A percentile compares a stretch with the other conserved stretches of the same genome.
Conservation (phyloP, 2,797 vertebrate genomes). For the Sebastolobus altivelis region DNA sequence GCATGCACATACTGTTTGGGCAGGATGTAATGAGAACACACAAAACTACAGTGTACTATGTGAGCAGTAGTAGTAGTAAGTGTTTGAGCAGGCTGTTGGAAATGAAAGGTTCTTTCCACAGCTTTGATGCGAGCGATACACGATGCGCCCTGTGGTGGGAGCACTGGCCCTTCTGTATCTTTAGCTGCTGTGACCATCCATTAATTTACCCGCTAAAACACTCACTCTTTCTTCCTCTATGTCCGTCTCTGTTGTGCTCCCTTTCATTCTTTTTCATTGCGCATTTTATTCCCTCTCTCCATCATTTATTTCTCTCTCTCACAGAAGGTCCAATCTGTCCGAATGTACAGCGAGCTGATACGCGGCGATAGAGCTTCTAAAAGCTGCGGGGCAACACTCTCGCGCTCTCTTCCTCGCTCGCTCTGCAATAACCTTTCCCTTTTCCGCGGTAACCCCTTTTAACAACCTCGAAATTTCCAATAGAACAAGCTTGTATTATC, state of each 20-base stretch:
- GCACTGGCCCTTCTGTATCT: constrained; percentile 44
- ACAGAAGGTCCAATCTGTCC: constrained; percentile 44
- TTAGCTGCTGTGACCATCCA: constrained; percentile 26
- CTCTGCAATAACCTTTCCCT: constrained; percentile 50
- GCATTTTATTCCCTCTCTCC: constrained; percentile 2
- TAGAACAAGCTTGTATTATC: constrained; percentile 61
- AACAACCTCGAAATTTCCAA: constrained; percentile 62
- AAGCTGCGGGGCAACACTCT: constrained; percentile 49
- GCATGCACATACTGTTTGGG: constrained; percentile 15
- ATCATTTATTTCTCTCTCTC: constrained; percentile 37
- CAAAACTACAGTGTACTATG: constrained; percentile 1
- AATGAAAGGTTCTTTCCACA: constrained; percentile 33
- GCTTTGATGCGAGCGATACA: constrained; percentile 46
- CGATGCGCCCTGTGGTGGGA: constrained; percentile 53
- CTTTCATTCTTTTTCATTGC: constrained; percentile 8
- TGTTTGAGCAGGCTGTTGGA: constrained; percentile 17
- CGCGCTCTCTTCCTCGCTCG: constrained; percentile 25
- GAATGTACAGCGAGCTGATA: constrained; percentile 52
- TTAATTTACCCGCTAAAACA: constrained; percentile 32
- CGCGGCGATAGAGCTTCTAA: constrained; percentile 21
- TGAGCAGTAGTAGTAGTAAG: background rate
- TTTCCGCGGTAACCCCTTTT: constrained; percentile 59
- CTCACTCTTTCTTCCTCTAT: constrained; percentile 12
- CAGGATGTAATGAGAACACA: constrained; percentile 24
- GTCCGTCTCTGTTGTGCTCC: background rate